Percentiles rank a stretch among this genome's conserved stretches.
Conservation (phyloP, 2,113 vertebrate species). For the Callocephalon fimbriatum region DNA sequence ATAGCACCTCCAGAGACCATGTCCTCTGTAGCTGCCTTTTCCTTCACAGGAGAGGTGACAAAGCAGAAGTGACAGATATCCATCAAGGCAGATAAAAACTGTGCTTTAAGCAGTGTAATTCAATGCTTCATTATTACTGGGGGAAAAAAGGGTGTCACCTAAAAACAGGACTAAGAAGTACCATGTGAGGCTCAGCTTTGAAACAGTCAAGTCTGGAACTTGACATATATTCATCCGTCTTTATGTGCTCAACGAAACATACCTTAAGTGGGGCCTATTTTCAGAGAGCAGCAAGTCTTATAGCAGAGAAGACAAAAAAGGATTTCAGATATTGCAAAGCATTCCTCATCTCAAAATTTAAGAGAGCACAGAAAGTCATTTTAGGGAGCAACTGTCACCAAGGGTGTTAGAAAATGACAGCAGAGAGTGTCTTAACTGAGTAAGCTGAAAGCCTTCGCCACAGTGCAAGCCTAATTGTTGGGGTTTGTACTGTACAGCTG, state of each 20-base stretch:
- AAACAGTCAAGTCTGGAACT: neutral
- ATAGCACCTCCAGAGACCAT: neutral
- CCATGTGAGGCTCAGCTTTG: neutral
- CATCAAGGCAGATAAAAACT: neutral
- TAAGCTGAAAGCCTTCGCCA: neutral
- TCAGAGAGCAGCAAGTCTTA: neutral
- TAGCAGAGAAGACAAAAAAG: fast-evolving
- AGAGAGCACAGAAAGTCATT: neutral
- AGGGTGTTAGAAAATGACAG: neutral
- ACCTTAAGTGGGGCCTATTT: neutral
- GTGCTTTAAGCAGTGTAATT: neutral
- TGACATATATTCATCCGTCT: fast-evolving
- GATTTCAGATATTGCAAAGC: neutral
- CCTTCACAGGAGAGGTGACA: neutral
- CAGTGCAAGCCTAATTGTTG: neutral
- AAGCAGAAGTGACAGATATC: neutral
- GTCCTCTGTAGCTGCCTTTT: neutral
- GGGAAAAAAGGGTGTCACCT: fast-evolving
- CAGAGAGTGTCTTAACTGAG: neutral
- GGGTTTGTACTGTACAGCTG: neutral
- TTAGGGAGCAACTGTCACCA: neutral
- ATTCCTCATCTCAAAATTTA: neutral
- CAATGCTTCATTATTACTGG: neutral
- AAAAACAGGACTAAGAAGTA: neutral
- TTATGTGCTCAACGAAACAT: neutral